Base-by-base conservation (phyloP, 53 echinoderm and acorn worm species). In the Pentamera pediparva region DNA sequence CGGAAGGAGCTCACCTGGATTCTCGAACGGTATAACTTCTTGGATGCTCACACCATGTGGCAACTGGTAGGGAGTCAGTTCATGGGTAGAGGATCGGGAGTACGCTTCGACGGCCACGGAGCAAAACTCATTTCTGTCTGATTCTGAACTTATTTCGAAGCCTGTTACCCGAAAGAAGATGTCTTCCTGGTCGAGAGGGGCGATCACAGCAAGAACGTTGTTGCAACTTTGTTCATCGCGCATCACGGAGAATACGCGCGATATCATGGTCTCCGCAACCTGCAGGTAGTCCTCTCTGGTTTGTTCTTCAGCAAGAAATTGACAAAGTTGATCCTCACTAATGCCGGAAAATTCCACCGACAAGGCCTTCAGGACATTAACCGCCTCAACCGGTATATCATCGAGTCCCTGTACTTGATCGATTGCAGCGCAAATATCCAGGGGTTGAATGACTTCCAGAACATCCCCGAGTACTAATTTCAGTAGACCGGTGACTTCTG, bases 361-460 rank as follows among this genome's bases (percentile, higher is more conserved):
- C 12, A 65, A 29, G 27, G 39, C 65, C 43, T 41, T 65, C 2
- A 27, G 9, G 19, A 65, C n/a, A n/a, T n/a, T n/a, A n/a, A n/a
- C n/a, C n/a, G n/a, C n/a, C n/a, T n/a, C n/a, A n/a, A n/a, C n/a
- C n/a, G n/a, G n/a, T n/a, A n/a, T n/a, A n/a, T n/a, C n/a, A n/a
- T n/a, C n/a, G n/a, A n/a, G n/a, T n/a, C n/a, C n/a, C n/a, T n/a
- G n/a, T n/a, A n/a, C n/a, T n/a, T n/a, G n/a, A n/a, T n/a, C n/a
- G n/a, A n/a, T n/a, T n/a, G n/a, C n/a, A n/a, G n/a, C 47, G 27
- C 67, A 67, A 67, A 67, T 67, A 24, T 67, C 43, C 7, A 27
- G 15, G 13, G 20, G 24, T 29, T 26, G 25, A 4, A 43, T 13
- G 25, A 41, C n/a, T 29, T 67, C 67, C 13, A 67, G 27, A 24